Evolutionary conservation across 1,140 invertebrate genomes (phyloP), one percentile per base, ranked within the genome.

Genomic region (Muscidifurax raptorellus): DNA sequence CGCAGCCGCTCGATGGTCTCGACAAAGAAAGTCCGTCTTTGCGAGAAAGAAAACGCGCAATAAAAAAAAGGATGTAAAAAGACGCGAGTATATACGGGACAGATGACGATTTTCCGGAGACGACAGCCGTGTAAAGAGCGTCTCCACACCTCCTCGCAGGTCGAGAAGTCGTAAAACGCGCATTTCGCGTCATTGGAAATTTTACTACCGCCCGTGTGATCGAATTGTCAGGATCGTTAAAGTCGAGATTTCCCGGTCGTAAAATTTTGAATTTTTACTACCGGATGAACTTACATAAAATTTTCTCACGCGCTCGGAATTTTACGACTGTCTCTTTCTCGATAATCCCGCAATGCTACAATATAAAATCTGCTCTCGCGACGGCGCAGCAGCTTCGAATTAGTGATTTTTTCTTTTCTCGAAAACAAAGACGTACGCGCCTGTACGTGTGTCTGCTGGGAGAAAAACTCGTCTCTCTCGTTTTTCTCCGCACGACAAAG

Each of bases 251-350:
- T 80, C 36, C 78, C 66, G 66, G 18, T 66, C 78, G 36, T 80
- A 80, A 80, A 80, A 80, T 69, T 67, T n/a, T 36, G 64, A 80
- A 80, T 80, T 67, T 80, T 32, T 66, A 44, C 30, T 30, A 27
- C 30, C 64, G 52, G 76, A 78, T 78, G 18, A 64, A 27, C 27
- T 32, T 64, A 22, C 76, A n/a, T 18, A n/a, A 36, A 2, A 27
- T 77, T 40, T 40, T 59, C 67, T 69, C 67, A 30, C 25, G 28
- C 12, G 7, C 36, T 40, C 36, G 67, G 67, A 15, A 13, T 69
- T 69, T 69, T 9, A 40, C 36, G 36, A 40, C 6, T 10, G 9
- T 28, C 67, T 18, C 27, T 10, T n/a, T 67, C 9, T 67, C 66
- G 66, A 67, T 52, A 18, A 52, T 52, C 47, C 0, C 47, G 18